Evolutionary conservation across 2,113 vertebrate species (phyloP).

Genomic region (Centropristis striata): DNA sequence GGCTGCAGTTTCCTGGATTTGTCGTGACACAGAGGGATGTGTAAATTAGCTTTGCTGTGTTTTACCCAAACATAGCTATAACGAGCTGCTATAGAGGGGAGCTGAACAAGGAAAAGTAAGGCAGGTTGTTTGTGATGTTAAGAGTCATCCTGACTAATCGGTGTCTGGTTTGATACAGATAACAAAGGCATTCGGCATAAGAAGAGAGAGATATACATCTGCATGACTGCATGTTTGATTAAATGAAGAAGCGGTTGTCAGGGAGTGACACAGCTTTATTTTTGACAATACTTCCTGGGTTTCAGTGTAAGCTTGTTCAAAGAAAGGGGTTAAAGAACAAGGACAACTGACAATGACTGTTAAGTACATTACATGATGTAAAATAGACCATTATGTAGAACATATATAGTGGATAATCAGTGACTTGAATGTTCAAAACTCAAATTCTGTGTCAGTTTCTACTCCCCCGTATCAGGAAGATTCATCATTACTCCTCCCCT

Average conservation of each 20-base stretch:
- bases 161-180: constrained; percentile 31
- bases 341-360: not conserved
- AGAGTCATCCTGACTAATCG: constrained; percentile 16
- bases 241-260: not conserved
- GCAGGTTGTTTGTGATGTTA: constrained; percentile 19
- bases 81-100: not conserved
- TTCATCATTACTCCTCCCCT: not conserved
- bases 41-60: constrained; percentile 41
- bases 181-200: not conserved
- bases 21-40: constrained; percentile 13
- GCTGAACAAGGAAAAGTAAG: not conserved
- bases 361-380: not conserved
- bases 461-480: not conserved
- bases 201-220: not conserved
- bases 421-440: not conserved
- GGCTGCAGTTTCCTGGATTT: constrained; percentile 37
- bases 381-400: not conserved
- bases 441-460: not conserved
- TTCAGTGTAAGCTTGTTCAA: not conserved
- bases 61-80: constrained; percentile 14
- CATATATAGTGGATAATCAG: not conserved
- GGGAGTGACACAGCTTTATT: not conserved
- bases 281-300: not conserved
- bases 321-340: not conserved
- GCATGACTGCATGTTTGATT: not conserved